These are phyloP conservation scores for Sebastes nivosus DNA, from an alignment of 2,797 vertebrate genomes.

Conservation along the genomic window DNA sequence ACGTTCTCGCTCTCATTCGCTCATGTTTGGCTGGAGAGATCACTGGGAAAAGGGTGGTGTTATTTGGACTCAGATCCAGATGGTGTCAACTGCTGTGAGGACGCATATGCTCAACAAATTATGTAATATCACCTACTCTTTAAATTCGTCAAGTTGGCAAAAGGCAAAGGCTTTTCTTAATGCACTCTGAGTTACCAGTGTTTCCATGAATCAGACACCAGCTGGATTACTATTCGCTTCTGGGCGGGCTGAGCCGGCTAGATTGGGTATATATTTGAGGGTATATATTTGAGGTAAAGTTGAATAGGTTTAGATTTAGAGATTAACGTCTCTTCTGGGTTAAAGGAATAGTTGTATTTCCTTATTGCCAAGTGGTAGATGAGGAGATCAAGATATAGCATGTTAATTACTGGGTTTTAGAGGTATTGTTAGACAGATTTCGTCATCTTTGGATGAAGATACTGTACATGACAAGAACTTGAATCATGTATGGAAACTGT, in stretches of 20 bases:
- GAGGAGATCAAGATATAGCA: not conserved
- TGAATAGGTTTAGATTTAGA: not conserved
- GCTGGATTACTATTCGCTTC: slow-evolving; percentile 18
- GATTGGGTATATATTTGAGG: not conserved
- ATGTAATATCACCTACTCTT: slow-evolving; percentile 62
- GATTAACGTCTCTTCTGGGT: not conserved
- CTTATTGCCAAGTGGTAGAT: not conserved
- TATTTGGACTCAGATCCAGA: slow-evolving; percentile 16
- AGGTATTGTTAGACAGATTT: not conserved
- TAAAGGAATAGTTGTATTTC: not conserved
- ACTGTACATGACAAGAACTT: not conserved
- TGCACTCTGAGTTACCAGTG: slow-evolving; percentile 29
- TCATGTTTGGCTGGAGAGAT: slow-evolving; percentile 31
- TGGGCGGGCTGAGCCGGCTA: not conserved
- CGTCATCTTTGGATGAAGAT: not conserved
- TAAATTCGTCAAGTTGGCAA: slow-evolving; percentile 42
- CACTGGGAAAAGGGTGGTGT: slow-evolving; percentile 24
- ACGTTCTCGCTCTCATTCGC: not conserved
- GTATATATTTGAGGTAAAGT: not conserved
- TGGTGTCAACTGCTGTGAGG: slow-evolving; percentile 38
- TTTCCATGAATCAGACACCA: slow-evolving; percentile 48
- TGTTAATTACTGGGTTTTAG: not conserved
- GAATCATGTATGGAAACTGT: not conserved
- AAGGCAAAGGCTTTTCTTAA: slow-evolving; percentile 17
- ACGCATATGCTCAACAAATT: slow-evolving; percentile 62